A percentile compares a stretch with the other conserved stretches of the same genome.
phyloP scores from a whole-genome alignment of 2,888 invertebrate species.

The Synergus japonicus region DNA sequence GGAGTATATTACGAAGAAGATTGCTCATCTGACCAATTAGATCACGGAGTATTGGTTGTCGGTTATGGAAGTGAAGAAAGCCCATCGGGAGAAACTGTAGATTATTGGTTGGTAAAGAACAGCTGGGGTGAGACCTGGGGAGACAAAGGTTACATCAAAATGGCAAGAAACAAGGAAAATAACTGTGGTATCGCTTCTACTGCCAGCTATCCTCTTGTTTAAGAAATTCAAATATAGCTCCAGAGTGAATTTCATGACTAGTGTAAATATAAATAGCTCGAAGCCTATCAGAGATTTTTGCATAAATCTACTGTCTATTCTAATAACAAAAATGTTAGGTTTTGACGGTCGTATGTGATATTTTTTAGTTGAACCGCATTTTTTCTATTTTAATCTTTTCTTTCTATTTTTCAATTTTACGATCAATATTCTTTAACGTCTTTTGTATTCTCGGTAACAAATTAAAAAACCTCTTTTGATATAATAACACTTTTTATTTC shows the following conservation, averaged over 20 bases:
- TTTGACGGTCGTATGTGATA: slow-evolving; percentile 7
- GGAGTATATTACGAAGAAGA: slow-evolving; percentile 88
- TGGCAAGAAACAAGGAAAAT: slow-evolving; percentile 90
- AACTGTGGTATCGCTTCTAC: slow-evolving; percentile 91
- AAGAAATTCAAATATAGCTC: slow-evolving; percentile 59
- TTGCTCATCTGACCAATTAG: slow-evolving; percentile 85
- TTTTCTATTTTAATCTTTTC: background rate
- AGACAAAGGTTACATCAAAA: slow-evolving; percentile 90
- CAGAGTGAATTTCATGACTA: slow-evolving; percentile 14
- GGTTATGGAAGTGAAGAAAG: slow-evolving; percentile 88
- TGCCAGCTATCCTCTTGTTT: slow-evolving; percentile 93
- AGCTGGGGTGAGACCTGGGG: slow-evolving; percentile 92
- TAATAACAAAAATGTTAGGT: background rate
- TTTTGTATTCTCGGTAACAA: background rate
- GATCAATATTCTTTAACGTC: background rate
- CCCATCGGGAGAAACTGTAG: slow-evolving; percentile 75
- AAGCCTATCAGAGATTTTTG: slow-evolving; percentile 2
- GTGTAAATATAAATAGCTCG: background rate
- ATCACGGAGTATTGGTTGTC: slow-evolving; percentile 92
- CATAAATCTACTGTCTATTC: background rate
- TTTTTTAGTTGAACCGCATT: background rate
- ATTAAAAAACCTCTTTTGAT: background rate
- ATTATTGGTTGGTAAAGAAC: slow-evolving; percentile 94
- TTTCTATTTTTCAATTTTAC: background rate
- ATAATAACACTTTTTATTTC: background rate